These are phyloP conservation scores for Boleophthalmus pectinirostris DNA, from an alignment of 2,113 vertebrate species.

Conservation along the genomic window DNA sequence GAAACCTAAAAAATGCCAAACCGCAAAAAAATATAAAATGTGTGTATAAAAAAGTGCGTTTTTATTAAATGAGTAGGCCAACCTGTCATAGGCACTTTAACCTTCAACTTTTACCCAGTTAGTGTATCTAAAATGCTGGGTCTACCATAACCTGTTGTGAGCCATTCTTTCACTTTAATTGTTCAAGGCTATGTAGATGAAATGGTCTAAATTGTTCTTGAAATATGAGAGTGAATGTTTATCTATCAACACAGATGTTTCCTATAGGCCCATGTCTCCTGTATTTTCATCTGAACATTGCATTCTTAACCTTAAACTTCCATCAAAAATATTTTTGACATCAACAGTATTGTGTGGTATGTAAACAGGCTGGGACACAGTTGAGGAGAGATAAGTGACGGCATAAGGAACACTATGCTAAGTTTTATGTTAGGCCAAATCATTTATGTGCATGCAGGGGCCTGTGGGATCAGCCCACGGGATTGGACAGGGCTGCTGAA, in stretches of 20 bases:
- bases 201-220: too few species aligned
- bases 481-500: not conserved
- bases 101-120: not conserved
- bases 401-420: not conserved
- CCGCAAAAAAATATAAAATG: too few species aligned
- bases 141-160: not conserved
- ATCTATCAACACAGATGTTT: not conserved
- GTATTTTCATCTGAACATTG: not conserved
- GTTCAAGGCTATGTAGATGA: too few species aligned
- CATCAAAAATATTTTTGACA: constrained; percentile 5
- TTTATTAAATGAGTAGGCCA: too few species aligned
- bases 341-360: constrained; percentile 4
- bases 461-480: not conserved
- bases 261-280: not conserved
- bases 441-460: not conserved
- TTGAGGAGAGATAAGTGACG: not conserved
- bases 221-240: too few species aligned
- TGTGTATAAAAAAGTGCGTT: too few species aligned
- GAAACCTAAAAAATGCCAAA: too few species aligned
- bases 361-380: not conserved
- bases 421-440: not conserved
- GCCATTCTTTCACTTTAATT: too few species aligned
- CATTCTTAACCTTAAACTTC: not conserved
- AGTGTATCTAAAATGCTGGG: not conserved
- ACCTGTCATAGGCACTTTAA: not conserved